Conservation (phyloP, 2,888 invertebrate genomes). For the Eretmocerus hayati region DNA sequence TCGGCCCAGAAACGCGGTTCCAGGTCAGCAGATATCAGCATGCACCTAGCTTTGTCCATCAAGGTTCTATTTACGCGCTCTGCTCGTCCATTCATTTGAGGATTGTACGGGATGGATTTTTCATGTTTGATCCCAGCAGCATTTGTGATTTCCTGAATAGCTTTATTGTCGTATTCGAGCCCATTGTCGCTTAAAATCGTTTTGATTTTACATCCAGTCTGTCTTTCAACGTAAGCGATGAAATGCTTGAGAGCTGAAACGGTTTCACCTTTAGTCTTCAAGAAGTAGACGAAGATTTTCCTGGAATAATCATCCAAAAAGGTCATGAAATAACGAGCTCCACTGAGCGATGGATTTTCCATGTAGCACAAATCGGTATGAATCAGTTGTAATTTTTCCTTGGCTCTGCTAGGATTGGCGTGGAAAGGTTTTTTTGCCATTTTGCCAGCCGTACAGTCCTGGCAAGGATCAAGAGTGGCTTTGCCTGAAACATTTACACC, state of each 20-base stretch:
- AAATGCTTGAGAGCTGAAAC: neutral
- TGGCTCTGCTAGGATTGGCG: too few relatives aligned
- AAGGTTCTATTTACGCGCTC: neutral
- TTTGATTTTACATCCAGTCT: neutral
- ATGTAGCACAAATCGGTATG: too few relatives aligned
- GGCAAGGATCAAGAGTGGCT: too few relatives aligned
- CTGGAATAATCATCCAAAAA: conserved; percentile 1
- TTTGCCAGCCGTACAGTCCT: too few relatives aligned
- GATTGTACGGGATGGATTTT: conserved; percentile 1
- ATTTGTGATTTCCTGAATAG: neutral
- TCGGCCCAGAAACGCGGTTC: neutral
- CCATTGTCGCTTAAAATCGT: neutral
- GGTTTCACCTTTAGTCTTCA: neutral
- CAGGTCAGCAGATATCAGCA: neutral
- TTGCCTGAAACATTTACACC: too few relatives aligned
- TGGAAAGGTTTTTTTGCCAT: too few relatives aligned
- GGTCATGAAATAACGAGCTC: neutral
- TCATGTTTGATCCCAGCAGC: neutral
- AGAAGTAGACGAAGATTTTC: too few relatives aligned
- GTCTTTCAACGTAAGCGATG: neutral
- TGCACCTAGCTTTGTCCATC: conserved; percentile 5
- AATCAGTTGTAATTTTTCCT: too few relatives aligned
- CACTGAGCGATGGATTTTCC: too few relatives aligned
- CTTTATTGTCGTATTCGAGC: neutral
- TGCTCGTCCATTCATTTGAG: conserved; percentile 1